Evolutionary conservation across 2,797 vertebrate genomes (phyloP).

Genomic region (Anguilla pacifica): DNA sequence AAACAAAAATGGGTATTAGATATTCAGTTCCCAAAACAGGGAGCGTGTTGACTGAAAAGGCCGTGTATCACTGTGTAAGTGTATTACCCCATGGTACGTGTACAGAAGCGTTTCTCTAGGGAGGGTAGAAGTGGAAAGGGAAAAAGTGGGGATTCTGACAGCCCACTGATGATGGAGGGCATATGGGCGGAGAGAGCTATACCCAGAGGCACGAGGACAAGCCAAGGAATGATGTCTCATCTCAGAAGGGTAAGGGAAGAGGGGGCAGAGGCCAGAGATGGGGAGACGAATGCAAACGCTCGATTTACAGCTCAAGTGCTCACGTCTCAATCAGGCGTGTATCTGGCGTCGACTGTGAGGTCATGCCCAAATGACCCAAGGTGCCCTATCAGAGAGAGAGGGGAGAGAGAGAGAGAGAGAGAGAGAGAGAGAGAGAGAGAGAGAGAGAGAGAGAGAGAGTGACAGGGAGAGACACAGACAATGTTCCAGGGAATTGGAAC

Average conservation of each 20-base stretch:
- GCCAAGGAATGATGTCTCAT: constrained; percentile 55
- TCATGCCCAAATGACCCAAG: background rate
- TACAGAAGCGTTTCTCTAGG: background rate
- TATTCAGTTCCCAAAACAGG: constrained; percentile 37
- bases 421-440: too few species aligned
- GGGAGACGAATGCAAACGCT: constrained; percentile 2
- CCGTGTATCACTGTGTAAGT: background rate
- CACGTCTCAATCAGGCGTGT: background rate
- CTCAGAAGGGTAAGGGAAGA: constrained; percentile 51
- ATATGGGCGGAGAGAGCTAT: constrained; percentile 70
- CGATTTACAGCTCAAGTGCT: background rate
- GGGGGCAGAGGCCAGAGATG: constrained; percentile 29
- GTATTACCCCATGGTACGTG: constrained; percentile 31
- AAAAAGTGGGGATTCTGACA: constrained; percentile 58
- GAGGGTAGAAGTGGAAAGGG: constrained; percentile 30
- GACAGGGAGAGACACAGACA: background rate
- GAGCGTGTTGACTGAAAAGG: constrained; percentile 44
- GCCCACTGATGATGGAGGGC: constrained; percentile 66
- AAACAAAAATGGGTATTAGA: background rate
- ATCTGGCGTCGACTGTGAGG: background rate
- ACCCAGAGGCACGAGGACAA: constrained; percentile 52
- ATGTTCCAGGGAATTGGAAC: too few species aligned
- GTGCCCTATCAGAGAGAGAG: background rate
- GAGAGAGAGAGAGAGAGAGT: too few species aligned
- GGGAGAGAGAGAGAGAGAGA: constrained; percentile 23